A percentile compares a stretch with the other conserved stretches of the same genome.
Conservation (phyloP, 2,888 invertebrate genomes). For the Drosophila lacicola region DNA sequence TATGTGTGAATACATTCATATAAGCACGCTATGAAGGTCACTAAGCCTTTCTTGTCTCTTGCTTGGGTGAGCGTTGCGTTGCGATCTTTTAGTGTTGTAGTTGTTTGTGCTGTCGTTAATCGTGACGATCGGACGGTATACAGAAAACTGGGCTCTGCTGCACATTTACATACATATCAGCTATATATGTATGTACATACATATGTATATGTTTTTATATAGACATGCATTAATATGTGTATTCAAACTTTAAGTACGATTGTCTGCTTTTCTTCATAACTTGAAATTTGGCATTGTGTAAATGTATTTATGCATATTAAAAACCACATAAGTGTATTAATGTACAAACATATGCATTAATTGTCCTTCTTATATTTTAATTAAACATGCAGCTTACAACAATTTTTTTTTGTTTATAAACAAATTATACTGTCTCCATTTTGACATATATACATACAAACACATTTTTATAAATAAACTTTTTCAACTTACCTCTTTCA, state of each 20-base stretch:
- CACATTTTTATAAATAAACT: background rate
- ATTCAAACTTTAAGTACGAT: slow-evolving; percentile 51
- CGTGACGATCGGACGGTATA: slow-evolving; percentile 62
- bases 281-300: slow-evolving; percentile 71
- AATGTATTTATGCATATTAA: background rate
- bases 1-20: slow-evolving; percentile 34
- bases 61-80: slow-evolving; percentile 55
- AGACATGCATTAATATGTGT: slow-evolving; percentile 13
- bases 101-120: slow-evolving; percentile 57
- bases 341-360: background rate
- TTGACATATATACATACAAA: background rate
- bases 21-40: slow-evolving; percentile 76
- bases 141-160: slow-evolving; percentile 57
- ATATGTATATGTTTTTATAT: background rate
- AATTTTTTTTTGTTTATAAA: too few species aligned
- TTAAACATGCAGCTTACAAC: background rate
- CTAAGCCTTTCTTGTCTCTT: slow-evolving; percentile 78
- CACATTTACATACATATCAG: slow-evolving; percentile 43
- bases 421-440: too few species aligned
- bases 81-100: slow-evolving; percentile 55
- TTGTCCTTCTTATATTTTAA: background rate
- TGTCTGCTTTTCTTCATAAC: slow-evolving; percentile 72
- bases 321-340: too few species aligned
- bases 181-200: slow-evolving; percentile 2
- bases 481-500: slow-evolving; percentile 68